A percentile compares a stretch with the other conserved stretches of the same genome.
Evolutionary conservation across 2,113 vertebrate species (phyloP).

Genomic region (Urocynchramus pylzowi): DNA sequence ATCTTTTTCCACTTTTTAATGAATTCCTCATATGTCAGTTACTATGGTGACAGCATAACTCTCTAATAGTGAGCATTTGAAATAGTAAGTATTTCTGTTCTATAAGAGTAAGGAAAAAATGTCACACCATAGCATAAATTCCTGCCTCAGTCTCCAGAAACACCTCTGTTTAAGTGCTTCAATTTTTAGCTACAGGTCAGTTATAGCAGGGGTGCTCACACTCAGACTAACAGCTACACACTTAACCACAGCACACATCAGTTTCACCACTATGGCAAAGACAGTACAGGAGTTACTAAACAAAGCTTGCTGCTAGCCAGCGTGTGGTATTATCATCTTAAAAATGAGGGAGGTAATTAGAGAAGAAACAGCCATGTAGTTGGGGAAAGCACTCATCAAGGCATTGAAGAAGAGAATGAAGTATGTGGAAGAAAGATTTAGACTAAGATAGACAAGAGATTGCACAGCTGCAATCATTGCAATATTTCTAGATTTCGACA

Average conservation of each 20-base stretch:
- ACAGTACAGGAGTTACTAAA: not conserved
- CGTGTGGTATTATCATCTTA: not conserved
- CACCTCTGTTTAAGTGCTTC: not conserved
- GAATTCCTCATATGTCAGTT: not conserved
- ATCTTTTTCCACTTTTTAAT: not conserved
- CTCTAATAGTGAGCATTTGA: conserved; percentile 14
- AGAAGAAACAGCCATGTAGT: not conserved
- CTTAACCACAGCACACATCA: not conserved
- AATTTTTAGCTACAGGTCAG: not conserved
- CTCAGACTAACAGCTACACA: not conserved
- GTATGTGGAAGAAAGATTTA: not conserved
- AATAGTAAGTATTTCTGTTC: not conserved
- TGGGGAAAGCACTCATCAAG: not conserved
- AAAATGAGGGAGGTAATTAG: not conserved
- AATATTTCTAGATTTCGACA: not conserved
- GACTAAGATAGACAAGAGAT: not conserved
- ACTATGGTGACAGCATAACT: not conserved
- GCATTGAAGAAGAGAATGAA: not conserved
- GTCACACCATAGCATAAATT: not conserved
- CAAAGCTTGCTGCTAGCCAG: not conserved
- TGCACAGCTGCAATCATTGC: not conserved
- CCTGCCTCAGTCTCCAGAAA: not conserved
- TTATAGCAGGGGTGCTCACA: not conserved
- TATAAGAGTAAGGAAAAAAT: not conserved
- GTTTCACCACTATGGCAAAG: not conserved